phyloP scores from a whole-genome alignment of 1,140 invertebrate genomes.

The Sweltsa coloradensis region DNA sequence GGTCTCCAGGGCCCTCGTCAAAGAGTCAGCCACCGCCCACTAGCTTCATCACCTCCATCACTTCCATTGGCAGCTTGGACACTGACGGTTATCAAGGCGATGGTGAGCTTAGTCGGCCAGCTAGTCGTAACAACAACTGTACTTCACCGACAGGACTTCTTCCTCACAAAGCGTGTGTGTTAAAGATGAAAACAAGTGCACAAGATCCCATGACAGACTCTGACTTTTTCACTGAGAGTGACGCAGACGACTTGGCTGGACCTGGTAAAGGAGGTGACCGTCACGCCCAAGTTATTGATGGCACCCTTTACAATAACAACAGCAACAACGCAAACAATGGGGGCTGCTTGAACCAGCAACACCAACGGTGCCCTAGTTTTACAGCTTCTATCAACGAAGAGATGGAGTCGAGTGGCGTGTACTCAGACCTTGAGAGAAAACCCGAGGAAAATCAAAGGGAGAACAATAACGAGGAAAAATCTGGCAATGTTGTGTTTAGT shows the following conservation, averaged over 20 bases:
- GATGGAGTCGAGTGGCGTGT: conserved; percentile 78
- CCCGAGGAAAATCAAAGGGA: conserved; percentile 19
- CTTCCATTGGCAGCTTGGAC: conserved; percentile 73
- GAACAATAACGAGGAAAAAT: too few relatives aligned
- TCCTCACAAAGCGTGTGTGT: conserved; percentile 28
- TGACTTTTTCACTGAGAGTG: conserved; percentile 78
- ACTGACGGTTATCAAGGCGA: conserved; percentile 69
- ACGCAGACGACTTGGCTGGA: conserved; percentile 42
- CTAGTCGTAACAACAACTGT: conserved; percentile 56
- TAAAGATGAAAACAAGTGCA: conserved; percentile 29
- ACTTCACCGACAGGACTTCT: neutral
- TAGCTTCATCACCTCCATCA: conserved; percentile 55
- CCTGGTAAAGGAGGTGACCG: conserved; percentile 50
- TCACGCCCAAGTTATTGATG: conserved; percentile 66
- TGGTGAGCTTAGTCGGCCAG: conserved; percentile 67
- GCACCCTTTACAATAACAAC: conserved; percentile 64
- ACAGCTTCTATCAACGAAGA: conserved; percentile 41
- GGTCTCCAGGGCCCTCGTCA: neutral
- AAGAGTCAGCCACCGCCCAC: conserved; percentile 36
- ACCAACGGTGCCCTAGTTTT: conserved; percentile 30
- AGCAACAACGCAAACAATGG: conserved; percentile 27
- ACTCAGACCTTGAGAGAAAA: conserved; percentile 65
- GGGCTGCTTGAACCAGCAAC: conserved; percentile 26
- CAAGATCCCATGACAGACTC: conserved; percentile 77
- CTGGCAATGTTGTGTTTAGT: too few relatives aligned